phyloP scores from a whole-genome alignment of 2,113 vertebrate species.

The Vireo altiloquus region DNA sequence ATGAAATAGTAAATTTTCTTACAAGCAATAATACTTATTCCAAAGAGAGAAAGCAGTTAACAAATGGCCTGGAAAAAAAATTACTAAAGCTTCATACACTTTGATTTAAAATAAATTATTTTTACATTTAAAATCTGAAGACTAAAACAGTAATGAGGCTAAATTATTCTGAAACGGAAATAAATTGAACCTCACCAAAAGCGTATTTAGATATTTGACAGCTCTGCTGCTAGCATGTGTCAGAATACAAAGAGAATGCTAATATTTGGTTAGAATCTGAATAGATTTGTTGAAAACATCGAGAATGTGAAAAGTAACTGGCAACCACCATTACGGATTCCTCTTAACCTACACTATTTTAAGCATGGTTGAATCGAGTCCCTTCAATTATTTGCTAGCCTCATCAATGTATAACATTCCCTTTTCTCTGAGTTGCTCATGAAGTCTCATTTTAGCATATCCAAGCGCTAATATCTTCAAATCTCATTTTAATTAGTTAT shows the following conservation, averaged over 20 bases:
- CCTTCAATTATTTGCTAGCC: neutral
- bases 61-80: conserved; percentile 26
- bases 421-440: neutral
- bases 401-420: neutral
- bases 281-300: neutral
- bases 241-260: conserved; percentile 7
- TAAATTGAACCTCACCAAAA: neutral
- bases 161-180: conserved; percentile 16
- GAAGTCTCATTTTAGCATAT: neutral
- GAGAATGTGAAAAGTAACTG: neutral
- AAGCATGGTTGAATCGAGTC: neutral
- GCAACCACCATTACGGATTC: neutral
- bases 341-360: neutral
- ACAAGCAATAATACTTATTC: conserved; percentile 33
- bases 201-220: neutral
- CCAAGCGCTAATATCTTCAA: neutral
- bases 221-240: neutral
- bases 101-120: conserved; percentile 49
- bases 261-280: conserved; percentile 28
- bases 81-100: conserved; percentile 18
- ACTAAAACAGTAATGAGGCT: neutral
- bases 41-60: conserved; percentile 43
- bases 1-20: conserved; percentile 43
- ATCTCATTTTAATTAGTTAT: neutral
- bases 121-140: conserved; percentile 22